Base-by-base conservation (phyloP, 2,888 invertebrate species). In the Macaria notata region DNA sequence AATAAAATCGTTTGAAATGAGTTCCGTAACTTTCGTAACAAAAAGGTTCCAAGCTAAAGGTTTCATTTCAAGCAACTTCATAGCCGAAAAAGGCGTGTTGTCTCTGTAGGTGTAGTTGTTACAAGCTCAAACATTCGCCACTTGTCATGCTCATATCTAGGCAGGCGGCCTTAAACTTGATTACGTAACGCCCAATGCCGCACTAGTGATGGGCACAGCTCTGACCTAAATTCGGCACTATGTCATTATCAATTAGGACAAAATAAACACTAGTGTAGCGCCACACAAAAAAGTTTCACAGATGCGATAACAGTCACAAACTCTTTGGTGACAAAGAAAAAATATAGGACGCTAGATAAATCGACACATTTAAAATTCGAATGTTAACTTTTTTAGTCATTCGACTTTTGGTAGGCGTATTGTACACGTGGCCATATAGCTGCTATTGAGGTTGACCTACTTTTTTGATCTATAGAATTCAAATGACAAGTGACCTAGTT, bases 161-260 rank as follows among this genome's bases (percentile, higher is more conserved):
- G 59, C 71, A 69, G 72, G 59, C 71, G 84, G 70, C 85, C 86
- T 86, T 85, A 85, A 86, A 86, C 87, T 86, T 86, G 84, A 71
- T 61, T 81, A 84, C 81, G 82, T 83, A 81, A 84, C 68, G 69
- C 62, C 62, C 76, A 73, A 75, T 75, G 73, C 66, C 70, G 68
- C 59, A 49, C 54, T 59, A 62, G 64, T 60, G 65, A 62, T 62
- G 61, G 48, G 56, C 45, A 31, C 56, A 52, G 38, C 43, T 19
- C 9, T 65, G 66, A 58, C 64, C 64, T 39, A 61, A 57, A 56
- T 64, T 39, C 9, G n/a, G 41, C 47, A 49, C 38, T 55, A 41
- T 55, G 51, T 49, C 59, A 52, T 39, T 6, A 36, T 36, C 6
- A 54, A 51, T 54, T 54, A 36, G 54, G 54, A 51, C 54, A 41